Conservation (phyloP, 2,113 vertebrate genomes). For the Aptenodytes forsteri region DNA sequence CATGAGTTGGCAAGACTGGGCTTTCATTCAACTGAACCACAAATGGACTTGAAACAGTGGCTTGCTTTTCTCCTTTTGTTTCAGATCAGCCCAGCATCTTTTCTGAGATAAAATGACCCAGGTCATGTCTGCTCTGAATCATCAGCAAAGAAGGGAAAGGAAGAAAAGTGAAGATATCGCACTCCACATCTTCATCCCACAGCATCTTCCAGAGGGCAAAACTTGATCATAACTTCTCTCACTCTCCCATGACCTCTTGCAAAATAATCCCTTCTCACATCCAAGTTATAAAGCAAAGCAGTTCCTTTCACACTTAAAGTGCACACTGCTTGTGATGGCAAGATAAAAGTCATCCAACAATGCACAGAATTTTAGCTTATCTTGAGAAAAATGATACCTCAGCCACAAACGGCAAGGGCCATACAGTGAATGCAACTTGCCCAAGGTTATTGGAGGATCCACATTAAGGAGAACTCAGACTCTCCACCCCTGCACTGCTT, state of each 20-base stretch:
- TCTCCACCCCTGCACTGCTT: background rate
- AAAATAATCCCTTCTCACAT: conserved; percentile 48
- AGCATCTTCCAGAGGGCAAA: conserved; percentile 18
- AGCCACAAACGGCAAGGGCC: conserved; percentile 28
- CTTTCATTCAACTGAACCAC: conserved; percentile 51
- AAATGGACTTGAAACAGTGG: conserved; percentile 8
- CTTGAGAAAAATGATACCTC: conserved; percentile 66
- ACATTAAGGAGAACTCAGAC: background rate
- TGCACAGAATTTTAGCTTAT: conserved; percentile 60
- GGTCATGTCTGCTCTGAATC: conserved; percentile 62
- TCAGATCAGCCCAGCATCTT: conserved; percentile 39
- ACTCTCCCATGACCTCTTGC: conserved; percentile 69
- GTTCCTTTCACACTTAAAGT: conserved; percentile 32
- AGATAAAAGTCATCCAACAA: conserved; percentile 69
- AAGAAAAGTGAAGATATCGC: conserved; percentile 18
- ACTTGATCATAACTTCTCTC: conserved; percentile 9
- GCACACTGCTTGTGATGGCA: background rate
- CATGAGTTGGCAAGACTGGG: conserved; percentile 52
- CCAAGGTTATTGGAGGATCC: background rate
- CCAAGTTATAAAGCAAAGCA: conserved; percentile 47
- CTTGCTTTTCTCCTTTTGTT: conserved; percentile 42
- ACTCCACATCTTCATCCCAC: background rate
- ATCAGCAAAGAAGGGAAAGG: conserved; percentile 37
- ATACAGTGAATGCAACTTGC: background rate
- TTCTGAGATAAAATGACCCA: conserved; percentile 38